Percentiles rank a stretch among this genome's conserved stretches.
Evolutionary conservation across 2,113 vertebrate species (phyloP).

Genomic region (Heterochromis multidens): DNA sequence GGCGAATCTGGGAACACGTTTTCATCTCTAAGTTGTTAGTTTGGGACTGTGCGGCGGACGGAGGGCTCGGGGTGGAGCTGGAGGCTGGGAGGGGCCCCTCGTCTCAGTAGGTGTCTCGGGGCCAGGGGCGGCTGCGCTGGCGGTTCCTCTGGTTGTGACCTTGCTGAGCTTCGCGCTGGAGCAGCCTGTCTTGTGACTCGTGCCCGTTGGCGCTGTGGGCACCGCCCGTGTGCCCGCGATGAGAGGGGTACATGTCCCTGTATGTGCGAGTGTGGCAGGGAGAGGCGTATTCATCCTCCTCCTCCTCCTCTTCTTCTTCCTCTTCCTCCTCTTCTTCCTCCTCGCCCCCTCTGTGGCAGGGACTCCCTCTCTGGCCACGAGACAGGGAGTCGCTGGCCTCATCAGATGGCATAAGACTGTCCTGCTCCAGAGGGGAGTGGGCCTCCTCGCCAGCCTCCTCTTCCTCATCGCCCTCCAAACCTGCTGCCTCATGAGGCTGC

Average conservation of each 20-base stretch:
- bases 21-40: background rate
- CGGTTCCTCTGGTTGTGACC: conserved; percentile 90
- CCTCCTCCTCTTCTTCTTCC: conserved; percentile 68
- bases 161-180: conserved; percentile 84
- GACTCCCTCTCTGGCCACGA: conserved; percentile 64
- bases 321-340: conserved; percentile 70
- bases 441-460: conserved; percentile 74
- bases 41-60: background rate
- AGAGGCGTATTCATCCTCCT: conserved; percentile 77
- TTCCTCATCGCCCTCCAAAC: conserved; percentile 53
- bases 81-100: background rate
- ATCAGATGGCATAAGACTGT: conserved; percentile 93
- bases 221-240: conserved; percentile 81
- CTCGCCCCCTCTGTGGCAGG: conserved; percentile 67
- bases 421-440: conserved; percentile 88
- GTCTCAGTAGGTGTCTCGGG: conserved; percentile 90
- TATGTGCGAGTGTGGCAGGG: conserved; percentile 81
- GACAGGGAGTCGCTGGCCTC: conserved; percentile 89
- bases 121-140: conserved; percentile 90
- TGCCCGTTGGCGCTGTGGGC: conserved; percentile 85
- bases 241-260: conserved; percentile 89
- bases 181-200: conserved; percentile 86
- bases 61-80: conserved; percentile 7
- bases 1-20: background rate
- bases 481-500: conserved; percentile 43